These are phyloP conservation scores for Scaptomyza tumidula DNA, from an alignment of 2,888 invertebrate species.

Conservation along the genomic window DNA sequence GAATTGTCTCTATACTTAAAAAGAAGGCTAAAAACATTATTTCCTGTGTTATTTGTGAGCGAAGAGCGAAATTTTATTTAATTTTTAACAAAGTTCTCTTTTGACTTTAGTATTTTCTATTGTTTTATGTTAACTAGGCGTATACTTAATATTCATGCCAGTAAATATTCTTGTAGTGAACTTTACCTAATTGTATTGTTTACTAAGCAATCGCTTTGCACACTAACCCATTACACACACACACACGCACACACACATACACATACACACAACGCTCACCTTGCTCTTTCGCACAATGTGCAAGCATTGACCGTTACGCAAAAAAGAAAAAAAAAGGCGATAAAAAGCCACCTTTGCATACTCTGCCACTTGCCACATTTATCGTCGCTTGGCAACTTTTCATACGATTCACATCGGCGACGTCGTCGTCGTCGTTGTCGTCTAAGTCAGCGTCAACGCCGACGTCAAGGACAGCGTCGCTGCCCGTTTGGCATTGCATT, in stretches of 20 bases:
- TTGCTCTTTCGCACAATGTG: conserved; percentile 11
- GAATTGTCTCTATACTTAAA: too few relatives aligned
- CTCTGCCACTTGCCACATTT: conserved; percentile 27
- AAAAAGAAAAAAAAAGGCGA: conserved; percentile 12
- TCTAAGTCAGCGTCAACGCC: conserved; percentile 12
- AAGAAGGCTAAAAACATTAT: too few relatives aligned
- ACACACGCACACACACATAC: neutral
- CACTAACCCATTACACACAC: neutral
- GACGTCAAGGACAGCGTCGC: conserved; percentile 60
- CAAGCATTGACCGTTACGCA: conserved; percentile 46
- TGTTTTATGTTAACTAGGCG: neutral
- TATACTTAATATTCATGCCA: neutral
- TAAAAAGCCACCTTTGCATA: conserved; percentile 16
- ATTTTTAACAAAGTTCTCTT: too few relatives aligned
- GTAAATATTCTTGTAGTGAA: neutral
- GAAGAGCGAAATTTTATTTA: too few relatives aligned
- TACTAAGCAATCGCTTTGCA: conserved; percentile 21
- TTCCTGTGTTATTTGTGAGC: too few relatives aligned
- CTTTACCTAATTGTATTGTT: conserved; percentile 14
- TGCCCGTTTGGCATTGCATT: conserved; percentile 58
- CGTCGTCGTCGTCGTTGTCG: neutral
- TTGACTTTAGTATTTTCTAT: too few relatives aligned
- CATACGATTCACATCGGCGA: conserved; percentile 37
- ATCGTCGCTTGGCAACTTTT: conserved; percentile 49
- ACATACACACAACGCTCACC: conserved; percentile 13